phyloP scores from a whole-genome alignment of 1,140 invertebrate genomes.

The Neodiprion virginianus region DNA sequence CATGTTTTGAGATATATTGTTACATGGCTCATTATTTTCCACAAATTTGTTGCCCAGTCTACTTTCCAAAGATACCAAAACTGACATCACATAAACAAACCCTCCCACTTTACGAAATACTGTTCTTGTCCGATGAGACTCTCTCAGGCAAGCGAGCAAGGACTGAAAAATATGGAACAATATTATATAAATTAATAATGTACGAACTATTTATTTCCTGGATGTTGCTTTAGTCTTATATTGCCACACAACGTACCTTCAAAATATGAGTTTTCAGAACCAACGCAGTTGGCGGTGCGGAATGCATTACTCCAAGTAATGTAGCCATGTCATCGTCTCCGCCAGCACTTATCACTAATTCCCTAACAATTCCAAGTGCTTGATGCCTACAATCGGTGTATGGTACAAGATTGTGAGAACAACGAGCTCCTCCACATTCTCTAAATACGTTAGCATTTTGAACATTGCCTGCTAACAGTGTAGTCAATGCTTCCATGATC shows the following conservation, averaged over 20 bases:
- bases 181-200: background rate
- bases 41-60: constrained; percentile 66
- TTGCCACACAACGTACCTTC: constrained; percentile 65
- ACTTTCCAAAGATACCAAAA: constrained; percentile 91
- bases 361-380: constrained; percentile 81
- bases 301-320: constrained; percentile 89
- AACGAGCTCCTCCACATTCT: constrained; percentile 90
- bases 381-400: constrained; percentile 83
- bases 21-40: constrained; percentile 50
- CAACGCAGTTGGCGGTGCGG: constrained; percentile 78
- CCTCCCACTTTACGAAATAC: constrained; percentile 98
- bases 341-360: constrained; percentile 87
- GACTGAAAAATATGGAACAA: constrained; percentile 62
- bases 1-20: constrained; percentile 47
- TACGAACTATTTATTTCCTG: constrained; percentile 3
- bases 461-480: constrained; percentile 79
- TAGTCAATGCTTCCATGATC: constrained; percentile 87
- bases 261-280: constrained; percentile 90
- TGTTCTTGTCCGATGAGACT: constrained; percentile 94
- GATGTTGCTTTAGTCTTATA: constrained; percentile 12
- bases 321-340: constrained; percentile 96
- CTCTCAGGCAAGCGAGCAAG: constrained; percentile 85
- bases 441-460: constrained; percentile 92
- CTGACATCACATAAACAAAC: constrained; percentile 97
- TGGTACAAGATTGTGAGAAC: constrained; percentile 88